Base-by-base conservation (phyloP, 2,888 invertebrate genomes). In the Meta bourneti region DNA sequence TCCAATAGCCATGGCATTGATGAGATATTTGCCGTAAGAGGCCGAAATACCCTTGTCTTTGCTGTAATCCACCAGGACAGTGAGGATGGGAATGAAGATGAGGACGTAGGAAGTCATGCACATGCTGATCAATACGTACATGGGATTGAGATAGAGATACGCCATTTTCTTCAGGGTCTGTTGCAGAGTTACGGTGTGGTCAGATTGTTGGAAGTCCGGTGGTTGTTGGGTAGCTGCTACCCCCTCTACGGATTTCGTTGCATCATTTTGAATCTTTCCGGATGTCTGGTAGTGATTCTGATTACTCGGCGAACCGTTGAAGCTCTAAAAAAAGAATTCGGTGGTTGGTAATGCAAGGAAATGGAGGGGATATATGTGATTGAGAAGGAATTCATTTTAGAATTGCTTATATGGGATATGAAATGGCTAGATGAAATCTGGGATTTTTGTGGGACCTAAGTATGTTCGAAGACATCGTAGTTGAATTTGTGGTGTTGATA, bases 1-100 rank as follows among this genome's bases (percentile, higher is more conserved):
- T 69, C 89, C 89, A 75, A 89, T 19, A 19, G 89, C 81, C 70
- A 82, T 81, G 9, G 89, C n/a, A 82, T 82, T 80, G 34, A 89
- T 89, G 7, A 89, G 75, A 48, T 89, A 82, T 16, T 89, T 89
- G 9, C 89, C 89, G 9, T n/a, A 48, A 1, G 74, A 20, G 16
- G 80, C 81, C 20, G 82, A 69, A 7, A 89, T 49, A 11, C 89
- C 89, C 54, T 89, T 89, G 49, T 89, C 89, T 51, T 72, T 89
- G 19, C 89, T 72, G 61, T 89, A 89, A 70, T 89, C 89, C 8
- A 89, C 89, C 7, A 89, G 48, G n/a, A 83, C 82, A 7, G 82
- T 83, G n/a, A 83, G 82, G 19, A 72, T 72, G 51, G 82, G 82
- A 11, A 83, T 83, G 72, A 83, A 83, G 9, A 83, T 83, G 20